Conservation (phyloP, 2,888 invertebrate species). For the Drosophila bunnanda region DNA sequence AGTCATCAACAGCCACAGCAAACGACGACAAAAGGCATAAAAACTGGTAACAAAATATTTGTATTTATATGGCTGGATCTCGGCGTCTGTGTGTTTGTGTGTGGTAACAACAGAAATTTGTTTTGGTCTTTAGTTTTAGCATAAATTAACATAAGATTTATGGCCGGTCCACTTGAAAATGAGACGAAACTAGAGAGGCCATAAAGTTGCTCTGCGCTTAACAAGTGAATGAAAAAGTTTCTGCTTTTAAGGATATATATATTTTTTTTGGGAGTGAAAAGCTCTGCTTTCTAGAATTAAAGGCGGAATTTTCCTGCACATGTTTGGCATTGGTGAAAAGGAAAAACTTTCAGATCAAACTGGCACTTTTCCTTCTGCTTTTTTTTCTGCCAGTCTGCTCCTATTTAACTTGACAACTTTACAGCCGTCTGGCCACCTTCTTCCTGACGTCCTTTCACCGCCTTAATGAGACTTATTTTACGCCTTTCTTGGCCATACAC, state of each 20-base stretch:
- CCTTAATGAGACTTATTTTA: slow-evolving; percentile 54
- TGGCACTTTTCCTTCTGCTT: slow-evolving; percentile 21
- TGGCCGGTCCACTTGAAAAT: slow-evolving; percentile 70
- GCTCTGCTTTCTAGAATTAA: slow-evolving; percentile 43
- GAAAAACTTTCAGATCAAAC: slow-evolving; percentile 51
- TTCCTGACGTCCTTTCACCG: slow-evolving; percentile 13
- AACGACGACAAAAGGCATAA: slow-evolving; percentile 79
- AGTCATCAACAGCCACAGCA: slow-evolving; percentile 52
- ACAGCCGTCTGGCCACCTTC: slow-evolving; percentile 53
- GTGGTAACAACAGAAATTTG: slow-evolving; percentile 65
- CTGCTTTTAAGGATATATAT: slow-evolving; percentile 30
- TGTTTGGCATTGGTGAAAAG: slow-evolving; percentile 50
- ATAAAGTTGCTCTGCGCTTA: slow-evolving; percentile 49
- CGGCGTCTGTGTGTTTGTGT: slow-evolving; percentile 9
- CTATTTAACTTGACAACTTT: slow-evolving; percentile 72
- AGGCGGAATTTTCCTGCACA: slow-evolving; percentile 44
- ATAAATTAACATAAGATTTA: slow-evolving; percentile 81
- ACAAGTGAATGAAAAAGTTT: slow-evolving; percentile 67
- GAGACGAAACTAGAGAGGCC: slow-evolving; percentile 62
- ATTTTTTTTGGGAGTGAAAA: not conserved
- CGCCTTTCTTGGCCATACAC: slow-evolving; percentile 45
- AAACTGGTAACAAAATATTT: slow-evolving; percentile 80
- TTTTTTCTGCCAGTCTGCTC: slow-evolving; percentile 26
- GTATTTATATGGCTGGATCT: slow-evolving; percentile 48
- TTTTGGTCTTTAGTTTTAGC: slow-evolving; percentile 78